phyloP scores from a whole-genome alignment of 2,888 invertebrate species.

The Panorpa germanica region DNA sequence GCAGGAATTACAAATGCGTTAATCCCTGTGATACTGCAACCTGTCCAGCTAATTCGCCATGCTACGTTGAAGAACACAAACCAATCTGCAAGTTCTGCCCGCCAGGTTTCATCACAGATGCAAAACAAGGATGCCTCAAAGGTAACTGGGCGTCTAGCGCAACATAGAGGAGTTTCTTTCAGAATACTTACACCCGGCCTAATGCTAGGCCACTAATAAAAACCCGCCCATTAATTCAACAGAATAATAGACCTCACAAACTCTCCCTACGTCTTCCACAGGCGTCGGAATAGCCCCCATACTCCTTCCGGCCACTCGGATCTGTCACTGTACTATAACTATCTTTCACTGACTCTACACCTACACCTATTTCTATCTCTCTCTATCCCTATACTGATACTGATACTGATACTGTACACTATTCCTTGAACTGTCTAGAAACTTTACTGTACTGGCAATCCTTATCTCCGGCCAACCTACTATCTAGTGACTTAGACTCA shows the following conservation, averaged over 20 bases:
- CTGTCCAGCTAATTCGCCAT: conserved; percentile 71
- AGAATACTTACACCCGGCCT: conserved; percentile 4
- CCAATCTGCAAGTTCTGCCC: conserved; percentile 93
- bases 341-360: no score
- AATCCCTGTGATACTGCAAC: conserved; percentile 75
- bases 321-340: not conserved
- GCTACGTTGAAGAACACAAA: conserved; percentile 87
- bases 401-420: no score
- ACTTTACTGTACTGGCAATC: no score
- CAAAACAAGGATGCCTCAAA: conserved; percentile 88
- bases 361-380: no score
- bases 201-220: conserved; percentile 7
- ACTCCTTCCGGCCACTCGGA: not conserved
- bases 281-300: conserved; percentile 1
- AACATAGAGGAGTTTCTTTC: conserved; percentile 7
- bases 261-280: conserved; percentile 6
- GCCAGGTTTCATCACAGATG: conserved; percentile 78
- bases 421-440: no score
- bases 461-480: no score
- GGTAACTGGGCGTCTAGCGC: conserved; percentile 34
- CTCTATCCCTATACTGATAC: no score
- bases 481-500: no score
- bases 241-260: conserved; percentile 8
- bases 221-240: conserved; percentile 5
- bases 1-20: conserved; percentile 75